These are phyloP conservation scores for Caenorhabditis sp. DNA, from an alignment of 2,888 invertebrate genomes.

Conservation along the genomic window DNA sequence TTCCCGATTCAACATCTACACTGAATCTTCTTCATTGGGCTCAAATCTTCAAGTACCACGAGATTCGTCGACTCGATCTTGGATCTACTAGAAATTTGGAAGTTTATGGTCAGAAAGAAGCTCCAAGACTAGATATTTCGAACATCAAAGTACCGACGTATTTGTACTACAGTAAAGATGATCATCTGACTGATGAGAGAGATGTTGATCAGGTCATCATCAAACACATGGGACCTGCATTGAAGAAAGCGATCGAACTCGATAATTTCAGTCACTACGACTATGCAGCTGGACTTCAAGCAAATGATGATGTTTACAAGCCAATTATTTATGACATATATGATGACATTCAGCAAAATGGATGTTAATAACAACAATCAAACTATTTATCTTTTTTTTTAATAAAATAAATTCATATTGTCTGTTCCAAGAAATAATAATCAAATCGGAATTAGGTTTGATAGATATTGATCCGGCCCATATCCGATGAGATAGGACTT, in stretches of 20 bases:
- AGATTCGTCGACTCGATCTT: constrained; percentile 22
- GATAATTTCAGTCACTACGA: constrained; percentile 40
- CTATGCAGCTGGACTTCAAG: constrained; percentile 34
- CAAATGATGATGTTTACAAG: constrained; percentile 35
- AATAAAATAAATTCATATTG: too few species aligned
- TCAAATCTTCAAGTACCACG: constrained; percentile 37
- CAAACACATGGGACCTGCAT: constrained; percentile 28
- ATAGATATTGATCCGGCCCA: too few species aligned
- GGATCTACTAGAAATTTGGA: constrained; percentile 20
- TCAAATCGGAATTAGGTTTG: too few species aligned
- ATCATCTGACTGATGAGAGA: constrained; percentile 19
- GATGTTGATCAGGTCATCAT: constrained; percentile 26
- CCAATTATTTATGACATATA: constrained; percentile 39
- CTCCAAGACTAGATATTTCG: constrained; percentile 27
- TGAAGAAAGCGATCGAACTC: constrained; percentile 23
- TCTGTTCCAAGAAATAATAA: too few species aligned
- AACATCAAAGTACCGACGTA: constrained; percentile 34
- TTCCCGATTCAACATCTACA: constrained; percentile 33
- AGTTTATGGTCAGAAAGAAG: constrained; percentile 21
- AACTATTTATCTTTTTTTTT: too few species aligned
- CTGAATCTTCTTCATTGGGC: constrained; percentile 36
- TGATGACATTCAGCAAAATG: constrained; percentile 14
- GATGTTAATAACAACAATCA: too few species aligned
- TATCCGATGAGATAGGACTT: too few species aligned
- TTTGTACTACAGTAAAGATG: constrained; percentile 32